phyloP scores from a whole-genome alignment of 2,113 vertebrate genomes.

The Nesogale talazaci region DNA sequence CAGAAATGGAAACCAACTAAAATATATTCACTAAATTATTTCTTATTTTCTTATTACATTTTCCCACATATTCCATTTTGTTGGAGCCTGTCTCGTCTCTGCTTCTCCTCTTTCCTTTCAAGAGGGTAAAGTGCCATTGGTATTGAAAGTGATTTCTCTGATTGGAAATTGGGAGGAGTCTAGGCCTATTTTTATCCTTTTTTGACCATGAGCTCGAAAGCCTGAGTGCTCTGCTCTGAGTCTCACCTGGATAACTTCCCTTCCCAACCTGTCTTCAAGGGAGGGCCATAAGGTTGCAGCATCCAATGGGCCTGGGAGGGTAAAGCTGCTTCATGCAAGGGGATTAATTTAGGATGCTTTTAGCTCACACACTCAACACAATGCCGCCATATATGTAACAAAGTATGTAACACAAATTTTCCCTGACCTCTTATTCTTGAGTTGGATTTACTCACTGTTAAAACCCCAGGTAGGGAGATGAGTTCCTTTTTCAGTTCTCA shows the following conservation, averaged over 20 bases:
- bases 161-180: not conserved
- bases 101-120: not conserved
- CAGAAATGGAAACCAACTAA: constrained; percentile 8
- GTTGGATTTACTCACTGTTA: not conserved
- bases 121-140: not conserved
- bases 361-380: not conserved
- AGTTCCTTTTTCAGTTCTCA: not conserved
- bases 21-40: not conserved
- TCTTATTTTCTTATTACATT: constrained; percentile 34
- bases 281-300: not conserved
- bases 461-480: not conserved
- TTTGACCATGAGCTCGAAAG: not conserved
- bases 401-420: too few species aligned
- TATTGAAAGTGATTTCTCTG: not conserved
- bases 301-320: not conserved
- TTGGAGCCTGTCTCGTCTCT: not conserved
- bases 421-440: not conserved
- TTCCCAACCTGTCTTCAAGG: not conserved
- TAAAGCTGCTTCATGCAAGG: not conserved
- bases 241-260: not conserved
- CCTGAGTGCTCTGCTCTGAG: not conserved
- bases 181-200: not conserved
- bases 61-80: constrained; percentile 6
- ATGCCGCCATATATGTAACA: not conserved
- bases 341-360: not conserved